Evolutionary conservation across 92 coral and sea anemone species (phyloP), one percentile per base, ranked within the genome.

Genomic region (Anthopleura xanthogrammica): DNA sequence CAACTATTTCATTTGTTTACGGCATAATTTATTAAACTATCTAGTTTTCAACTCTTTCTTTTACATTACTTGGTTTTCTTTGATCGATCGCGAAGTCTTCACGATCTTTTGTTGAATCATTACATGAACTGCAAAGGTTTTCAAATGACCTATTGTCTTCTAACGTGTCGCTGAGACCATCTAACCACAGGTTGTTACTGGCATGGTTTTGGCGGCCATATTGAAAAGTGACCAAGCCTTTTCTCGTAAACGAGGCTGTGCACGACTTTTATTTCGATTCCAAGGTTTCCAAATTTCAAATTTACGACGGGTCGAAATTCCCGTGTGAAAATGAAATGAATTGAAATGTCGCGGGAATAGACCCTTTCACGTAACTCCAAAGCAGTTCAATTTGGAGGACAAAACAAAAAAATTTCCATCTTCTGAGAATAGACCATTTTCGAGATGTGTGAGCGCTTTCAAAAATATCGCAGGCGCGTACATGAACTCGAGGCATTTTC

Each of bases 21-120:
- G 57, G 57, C 85, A 86, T 86, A 86, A 86, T 86, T 86, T 86
- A 86, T 86, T 86, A 85, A 85, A 85, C 88, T 86, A 85, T 60
- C 75, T 77, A 68, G 79, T 70, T 78, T 19, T 55, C 39, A 62
- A 77, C 83, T 78, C 60, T 50, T 60, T 66, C 55, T 23, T 72
- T 77, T 84, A 40, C 60, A 76, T 76, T 76, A 43, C 79, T 76
- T 10, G 36, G 16, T 43, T 68, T 8, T 68, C 60, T 17, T 76
- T 74, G 16, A 50, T 75, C 22, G 23, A 12, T 43, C 19, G 16
- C 8, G 74, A 68, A 23, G 19, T 29, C 74, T 23, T 68, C 74
- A 68, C 74, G 42, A 68, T 68, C 74, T 2, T 68, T 12, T 54
- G 58, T 11, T 68, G 74, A 68, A 68, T 68, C 46, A 43, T 23